Base-by-base conservation (phyloP, 2,113 vertebrate genomes). In the Oncorhynchus gorbuscha region DNA sequence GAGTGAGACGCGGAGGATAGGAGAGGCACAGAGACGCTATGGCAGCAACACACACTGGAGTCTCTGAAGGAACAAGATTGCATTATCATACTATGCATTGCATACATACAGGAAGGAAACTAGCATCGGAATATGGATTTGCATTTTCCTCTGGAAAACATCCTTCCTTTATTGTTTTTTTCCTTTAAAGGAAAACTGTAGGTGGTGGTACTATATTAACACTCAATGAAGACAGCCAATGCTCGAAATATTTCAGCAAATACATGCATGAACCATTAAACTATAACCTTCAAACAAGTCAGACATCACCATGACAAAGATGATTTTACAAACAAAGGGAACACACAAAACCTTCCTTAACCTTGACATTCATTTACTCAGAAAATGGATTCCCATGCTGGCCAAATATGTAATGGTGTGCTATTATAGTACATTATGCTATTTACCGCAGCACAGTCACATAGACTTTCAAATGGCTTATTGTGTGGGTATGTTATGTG, bases 401-500 rank as follows among this genome's bases (percentile, higher is more conserved):
- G 12, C 49, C 48, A 59, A 30, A 72, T 79, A 82, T 66, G 78
- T 22, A 70, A 76, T 35, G 71, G 69, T 8, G 24, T 73, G 59
- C 74, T 76, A 72, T 67, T 75, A 59, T 62, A 69, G 79, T 67
- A 68, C 74, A 80, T 84, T 79, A 76, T 20, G 69, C n/a, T 35
- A 49, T 55, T 28, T 18, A 55, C 13, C 51, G 14, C 51, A 2
- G 22, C 35, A 18, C 48, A 72, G 49, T 20, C 32, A 65, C n/a
- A 18, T 35, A 26, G 73, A 74, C 76, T 79, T 81, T 75, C 77
- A 84, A 87, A 86, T 84, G 85, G 84, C 79, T 76, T 58, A 26
- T 78, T 74, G 69, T 48, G 24, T 74, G 81, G 75, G 82, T 69
- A 73, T 69, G 81, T 86, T 84, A 89, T 88, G 85, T 70, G 35